A percentile compares a stretch with the other conserved stretches of the same genome.
phyloP scores from a whole-genome alignment of 1,140 invertebrate genomes.

The Drosophila repleta region DNA sequence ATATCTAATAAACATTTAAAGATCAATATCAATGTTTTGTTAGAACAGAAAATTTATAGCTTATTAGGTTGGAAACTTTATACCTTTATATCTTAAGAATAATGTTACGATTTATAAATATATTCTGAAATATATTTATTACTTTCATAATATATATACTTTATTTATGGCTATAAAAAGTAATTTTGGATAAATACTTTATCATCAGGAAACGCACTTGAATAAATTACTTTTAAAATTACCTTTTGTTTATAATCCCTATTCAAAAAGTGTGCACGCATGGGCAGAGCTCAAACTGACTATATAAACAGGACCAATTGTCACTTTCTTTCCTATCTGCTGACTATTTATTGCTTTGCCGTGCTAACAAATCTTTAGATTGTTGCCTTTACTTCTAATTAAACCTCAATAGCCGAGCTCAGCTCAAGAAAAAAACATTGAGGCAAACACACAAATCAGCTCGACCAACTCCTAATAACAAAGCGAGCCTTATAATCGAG shows the following conservation, averaged over 20 bases:
- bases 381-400: conserved; percentile 25
- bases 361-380: conserved; percentile 32
- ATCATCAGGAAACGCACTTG: not conserved
- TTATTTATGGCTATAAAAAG: not conserved
- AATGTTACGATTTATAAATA: no score
- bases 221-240: not conserved
- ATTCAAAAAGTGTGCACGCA: not conserved
- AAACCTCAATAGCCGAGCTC: conserved; percentile 35
- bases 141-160: not conserved
- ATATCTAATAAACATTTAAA: no score
- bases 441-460: conserved; percentile 29
- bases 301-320: not conserved
- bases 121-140: not conserved
- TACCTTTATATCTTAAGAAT: not conserved
- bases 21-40: no score
- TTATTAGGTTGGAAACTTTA: not conserved
- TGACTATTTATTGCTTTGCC: conserved; percentile 31
- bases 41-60: no score
- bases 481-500: conserved; percentile 42
- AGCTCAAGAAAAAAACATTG: conserved; percentile 8
- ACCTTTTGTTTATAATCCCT: not conserved
- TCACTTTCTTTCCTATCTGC: conserved; percentile 16
- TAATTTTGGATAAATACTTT: not conserved
- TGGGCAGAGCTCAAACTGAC: not conserved
- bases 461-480: conserved; percentile 15